phyloP scores from a whole-genome alignment of 2,888 invertebrate species.

The Frankliniella intonsa region DNA sequence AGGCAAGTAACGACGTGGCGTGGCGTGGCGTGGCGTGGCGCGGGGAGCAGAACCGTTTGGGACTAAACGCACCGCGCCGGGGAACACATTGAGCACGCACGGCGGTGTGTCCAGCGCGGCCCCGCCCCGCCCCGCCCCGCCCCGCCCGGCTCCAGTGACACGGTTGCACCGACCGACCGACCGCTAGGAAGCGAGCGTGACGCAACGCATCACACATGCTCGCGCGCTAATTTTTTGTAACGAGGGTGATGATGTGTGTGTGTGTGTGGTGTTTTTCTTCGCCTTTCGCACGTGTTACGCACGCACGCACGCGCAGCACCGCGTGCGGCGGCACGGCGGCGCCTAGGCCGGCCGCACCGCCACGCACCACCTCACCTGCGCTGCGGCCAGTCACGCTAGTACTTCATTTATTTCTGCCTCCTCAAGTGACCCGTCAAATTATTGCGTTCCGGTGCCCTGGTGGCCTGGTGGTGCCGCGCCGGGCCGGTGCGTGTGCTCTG shows the following conservation, averaged over 20 bases:
- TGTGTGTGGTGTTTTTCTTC: neutral
- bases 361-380: neutral
- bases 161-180: neutral
- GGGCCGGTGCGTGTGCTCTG: neutral
- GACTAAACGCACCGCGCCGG: too few relatives aligned
- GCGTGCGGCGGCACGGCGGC: neutral
- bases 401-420: neutral
- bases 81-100: too few relatives aligned
- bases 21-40: too few relatives aligned
- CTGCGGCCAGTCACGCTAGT: neutral
- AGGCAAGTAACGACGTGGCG: too few relatives aligned
- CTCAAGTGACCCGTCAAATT: neutral
- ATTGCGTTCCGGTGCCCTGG: neutral
- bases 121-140: too few relatives aligned
- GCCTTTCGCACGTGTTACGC: neutral
- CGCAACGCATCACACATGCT: neutral
- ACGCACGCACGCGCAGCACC: neutral
- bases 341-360: neutral
- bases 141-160: too few relatives aligned
- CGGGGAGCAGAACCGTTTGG: too few relatives aligned
- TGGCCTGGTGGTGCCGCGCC: neutral
- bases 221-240: neutral
- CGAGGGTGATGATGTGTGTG: neutral
- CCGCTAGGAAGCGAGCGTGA: neutral
- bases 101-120: too few relatives aligned